These are phyloP conservation scores for Tadarida brasiliensis DNA, from an alignment of 2,797 vertebrate genomes.

Conservation along the genomic window DNA sequence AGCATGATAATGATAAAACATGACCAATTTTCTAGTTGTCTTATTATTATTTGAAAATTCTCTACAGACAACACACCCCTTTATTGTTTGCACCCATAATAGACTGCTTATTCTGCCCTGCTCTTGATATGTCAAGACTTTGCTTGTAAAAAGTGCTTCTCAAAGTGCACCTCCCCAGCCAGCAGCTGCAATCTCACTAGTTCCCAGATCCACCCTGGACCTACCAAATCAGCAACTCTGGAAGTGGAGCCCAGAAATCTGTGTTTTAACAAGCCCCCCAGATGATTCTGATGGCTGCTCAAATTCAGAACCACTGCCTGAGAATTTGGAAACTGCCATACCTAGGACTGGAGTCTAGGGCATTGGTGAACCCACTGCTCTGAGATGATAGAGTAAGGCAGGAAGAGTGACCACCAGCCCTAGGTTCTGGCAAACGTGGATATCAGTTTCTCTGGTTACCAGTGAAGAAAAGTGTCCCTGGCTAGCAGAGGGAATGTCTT, in stretches of 20 bases:
- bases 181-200: neutral
- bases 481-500: neutral
- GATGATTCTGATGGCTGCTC: neutral
- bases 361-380: neutral
- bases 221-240: neutral
- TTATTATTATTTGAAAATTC: neutral
- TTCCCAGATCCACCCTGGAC: neutral
- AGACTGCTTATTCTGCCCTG: neutral
- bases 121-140: neutral
- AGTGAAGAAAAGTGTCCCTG: neutral
- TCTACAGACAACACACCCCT: neutral
- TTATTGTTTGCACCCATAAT: neutral
- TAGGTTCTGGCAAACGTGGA: neutral
- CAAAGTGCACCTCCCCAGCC: neutral
- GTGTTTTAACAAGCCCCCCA: neutral
- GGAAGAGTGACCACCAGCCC: neutral
- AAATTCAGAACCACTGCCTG: neutral
- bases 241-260: neutral
- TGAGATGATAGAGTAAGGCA: neutral
- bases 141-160: neutral
- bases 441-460: neutral
- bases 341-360: neutral
- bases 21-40: neutral
- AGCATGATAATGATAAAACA: neutral
- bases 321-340: neutral